Base-by-base conservation (phyloP, 2,888 invertebrate species). In the Spodoptera exigua region DNA sequence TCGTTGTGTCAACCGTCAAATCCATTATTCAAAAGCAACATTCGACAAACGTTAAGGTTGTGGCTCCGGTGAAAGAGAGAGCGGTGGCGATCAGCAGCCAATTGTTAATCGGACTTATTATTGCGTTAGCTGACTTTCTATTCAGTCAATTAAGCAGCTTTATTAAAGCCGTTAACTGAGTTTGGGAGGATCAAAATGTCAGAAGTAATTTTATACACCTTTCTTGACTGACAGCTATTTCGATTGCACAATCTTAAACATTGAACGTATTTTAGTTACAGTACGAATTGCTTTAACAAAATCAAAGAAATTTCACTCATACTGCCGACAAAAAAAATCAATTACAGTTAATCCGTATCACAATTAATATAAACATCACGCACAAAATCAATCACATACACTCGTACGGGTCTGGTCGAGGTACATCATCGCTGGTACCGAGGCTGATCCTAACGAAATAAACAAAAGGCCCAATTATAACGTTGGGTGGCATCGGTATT, bases 21-120 rank as follows among this genome's bases (percentile, higher is more conserved):
- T 89, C 79, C 86, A 89, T 89, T 89, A 89, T 89, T 89, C 87
- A 90, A 83, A 83, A 81, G 85, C 83, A 81, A 82, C 82, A 84
- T 83, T 85, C 81, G 80, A 80, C 82, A 83, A 85, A 83, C 78
- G 81, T 72, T 72, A 45, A 48, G 67, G 59, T 35, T 45, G 53
- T 0, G 74, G 54, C 32, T 52, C 41, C 35, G 37, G 5, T 13
- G 32, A 37, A 44, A 49, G 61, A 69, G 65, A 54, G 21, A 70
- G 70, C 74, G 65, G 14, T 49, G 36, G 13, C n/a, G 14, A 48
- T 32, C 17, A 44, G 18, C 12, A 39, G 5, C 27, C 14, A 45
- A 41, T 51, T 10, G 53, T 53, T 46, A 41, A 61, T 47, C 17
- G 14, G 35, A 61, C 36, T 70, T 61, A 40, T 55, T 55, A 55